Conservation (phyloP, 2,797 vertebrate species). For the Gambusia yucatana region DNA sequence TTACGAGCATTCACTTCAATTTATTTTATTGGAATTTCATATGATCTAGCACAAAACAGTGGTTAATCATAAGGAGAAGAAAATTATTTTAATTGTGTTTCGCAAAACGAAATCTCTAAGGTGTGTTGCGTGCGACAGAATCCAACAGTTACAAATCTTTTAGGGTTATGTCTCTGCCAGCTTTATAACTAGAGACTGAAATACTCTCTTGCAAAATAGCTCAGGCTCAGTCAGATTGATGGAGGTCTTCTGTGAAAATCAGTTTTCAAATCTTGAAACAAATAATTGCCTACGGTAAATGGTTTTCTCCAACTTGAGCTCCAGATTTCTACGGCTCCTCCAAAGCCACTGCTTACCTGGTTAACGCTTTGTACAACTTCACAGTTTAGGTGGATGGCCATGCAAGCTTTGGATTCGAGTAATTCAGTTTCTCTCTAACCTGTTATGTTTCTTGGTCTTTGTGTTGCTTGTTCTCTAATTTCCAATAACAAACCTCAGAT, state of each 20-base stretch:
- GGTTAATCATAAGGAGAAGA: neutral
- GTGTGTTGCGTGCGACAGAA: neutral
- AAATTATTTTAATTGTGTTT: neutral
- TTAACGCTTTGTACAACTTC: neutral
- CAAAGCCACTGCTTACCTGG: neutral
- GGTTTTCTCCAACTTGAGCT: neutral
- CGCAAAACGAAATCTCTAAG: neutral
- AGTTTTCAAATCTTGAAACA: neutral
- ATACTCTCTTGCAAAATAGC: neutral
- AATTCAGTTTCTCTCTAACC: neutral
- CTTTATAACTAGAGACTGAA: neutral
- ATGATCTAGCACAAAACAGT: neutral
- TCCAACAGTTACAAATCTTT: neutral
- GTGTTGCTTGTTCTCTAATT: neutral
- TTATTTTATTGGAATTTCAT: neutral
- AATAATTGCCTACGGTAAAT: neutral
- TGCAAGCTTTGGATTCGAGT: neutral
- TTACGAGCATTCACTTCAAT: neutral
- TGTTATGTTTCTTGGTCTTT: neutral
- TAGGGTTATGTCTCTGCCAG: neutral
- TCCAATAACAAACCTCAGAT: neutral
- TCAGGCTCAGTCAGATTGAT: neutral
- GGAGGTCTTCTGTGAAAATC: neutral
- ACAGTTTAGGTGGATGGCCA: neutral
- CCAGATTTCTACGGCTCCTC: neutral